Evolutionary conservation across 2,797 vertebrate species (phyloP).

Genomic region (Corythornis leucogaster): DNA sequence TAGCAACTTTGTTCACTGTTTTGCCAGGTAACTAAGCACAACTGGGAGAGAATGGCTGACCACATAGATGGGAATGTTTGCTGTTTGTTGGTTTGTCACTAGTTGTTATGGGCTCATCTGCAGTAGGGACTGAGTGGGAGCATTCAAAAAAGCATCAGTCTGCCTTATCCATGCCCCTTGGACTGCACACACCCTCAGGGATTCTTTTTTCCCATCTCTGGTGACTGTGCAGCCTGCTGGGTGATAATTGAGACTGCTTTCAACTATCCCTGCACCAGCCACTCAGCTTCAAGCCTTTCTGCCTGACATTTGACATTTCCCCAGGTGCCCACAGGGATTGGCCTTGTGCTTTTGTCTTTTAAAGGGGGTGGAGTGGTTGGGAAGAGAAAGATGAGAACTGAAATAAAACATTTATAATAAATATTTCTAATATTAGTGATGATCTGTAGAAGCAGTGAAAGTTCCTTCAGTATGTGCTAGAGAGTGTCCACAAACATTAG

Average conservation of each 20-base stretch:
- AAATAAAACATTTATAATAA: not conserved
- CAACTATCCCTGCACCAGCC: not conserved
- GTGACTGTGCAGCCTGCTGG: not conserved
- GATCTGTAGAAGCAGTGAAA: not conserved
- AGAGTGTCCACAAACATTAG: not conserved
- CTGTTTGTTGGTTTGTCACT: slow-evolving; percentile 20
- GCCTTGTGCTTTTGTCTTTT: not conserved
- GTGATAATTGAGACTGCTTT: slow-evolving; percentile 35
- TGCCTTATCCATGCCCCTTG: not conserved
- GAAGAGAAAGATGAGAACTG: not conserved
- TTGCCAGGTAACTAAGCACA: slow-evolving; percentile 43
- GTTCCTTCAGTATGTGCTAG: not conserved
- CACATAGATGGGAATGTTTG: not conserved
- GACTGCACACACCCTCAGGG: not conserved
- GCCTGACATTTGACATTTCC: slow-evolving; percentile 26
- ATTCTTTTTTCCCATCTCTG: slow-evolving; percentile 25
- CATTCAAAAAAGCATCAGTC: not conserved
- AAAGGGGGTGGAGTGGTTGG: not conserved
- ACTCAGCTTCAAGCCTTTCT: not conserved
- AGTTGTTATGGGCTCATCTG: slow-evolving; percentile 4
- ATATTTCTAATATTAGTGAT: not conserved
- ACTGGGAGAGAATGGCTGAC: slow-evolving; percentile 9
- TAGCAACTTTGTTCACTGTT: not conserved
- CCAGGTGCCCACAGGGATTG: not conserved
- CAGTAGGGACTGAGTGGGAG: not conserved